Conservation (phyloP, 2,113 vertebrate species). For the Caracal caracal region DNA sequence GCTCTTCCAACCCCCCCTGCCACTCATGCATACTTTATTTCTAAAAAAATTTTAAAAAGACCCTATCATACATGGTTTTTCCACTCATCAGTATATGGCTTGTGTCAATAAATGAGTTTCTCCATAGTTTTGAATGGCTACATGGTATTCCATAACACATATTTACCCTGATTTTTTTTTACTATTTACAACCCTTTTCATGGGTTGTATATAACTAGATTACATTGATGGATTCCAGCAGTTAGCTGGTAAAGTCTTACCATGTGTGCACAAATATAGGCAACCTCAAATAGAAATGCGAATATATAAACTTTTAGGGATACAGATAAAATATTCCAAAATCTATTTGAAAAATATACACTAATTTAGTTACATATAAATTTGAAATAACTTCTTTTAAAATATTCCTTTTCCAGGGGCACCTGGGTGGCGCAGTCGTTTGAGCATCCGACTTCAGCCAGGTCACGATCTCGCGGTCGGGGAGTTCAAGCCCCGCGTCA, state of each 20-base stretch:
- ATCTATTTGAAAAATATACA: background rate
- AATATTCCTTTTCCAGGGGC: background rate
- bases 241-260: background rate
- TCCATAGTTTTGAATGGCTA: background rate
- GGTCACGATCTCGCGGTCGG: too few relatives aligned
- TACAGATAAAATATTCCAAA: background rate
- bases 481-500: too few relatives aligned
- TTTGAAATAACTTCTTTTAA: slow-evolving; percentile 1
- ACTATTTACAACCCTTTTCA: background rate
- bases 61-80: background rate
- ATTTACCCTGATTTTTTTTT: background rate
- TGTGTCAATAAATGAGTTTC: background rate
- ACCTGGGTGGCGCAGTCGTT: too few relatives aligned
- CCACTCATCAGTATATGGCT: background rate
- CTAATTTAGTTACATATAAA: background rate
- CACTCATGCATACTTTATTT: too few relatives aligned
- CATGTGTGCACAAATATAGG: background rate
- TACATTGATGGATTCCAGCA: background rate
- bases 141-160: background rate
- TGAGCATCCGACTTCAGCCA: too few relatives aligned
- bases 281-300: background rate
- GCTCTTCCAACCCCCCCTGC: too few relatives aligned
- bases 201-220: background rate
- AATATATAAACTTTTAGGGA: background rate
- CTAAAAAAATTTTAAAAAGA: background rate